A percentile compares a stretch with the other conserved stretches of the same genome.
phyloP scores from a whole-genome alignment of 2,797 vertebrate species.

The Lophotriccus pileatus region DNA sequence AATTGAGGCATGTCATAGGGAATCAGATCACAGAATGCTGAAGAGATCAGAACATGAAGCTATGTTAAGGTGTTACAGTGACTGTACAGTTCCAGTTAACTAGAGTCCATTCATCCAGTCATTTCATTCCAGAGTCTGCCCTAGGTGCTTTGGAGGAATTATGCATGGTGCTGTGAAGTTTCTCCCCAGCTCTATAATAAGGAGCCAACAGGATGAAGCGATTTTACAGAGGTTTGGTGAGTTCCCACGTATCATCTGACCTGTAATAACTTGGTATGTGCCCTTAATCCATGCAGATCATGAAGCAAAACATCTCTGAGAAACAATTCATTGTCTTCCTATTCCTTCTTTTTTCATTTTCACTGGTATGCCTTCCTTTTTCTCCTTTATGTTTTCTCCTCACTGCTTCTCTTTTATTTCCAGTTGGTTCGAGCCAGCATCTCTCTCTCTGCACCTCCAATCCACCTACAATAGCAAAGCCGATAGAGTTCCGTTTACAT shows the following conservation, averaged over 20 bases:
- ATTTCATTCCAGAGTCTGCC: neutral
- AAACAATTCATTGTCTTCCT: neutral
- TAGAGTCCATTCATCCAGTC: neutral
- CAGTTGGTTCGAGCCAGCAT: neutral
- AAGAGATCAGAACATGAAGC: neutral
- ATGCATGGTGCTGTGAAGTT: neutral
- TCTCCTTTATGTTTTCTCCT: neutral
- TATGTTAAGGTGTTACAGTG: neutral
- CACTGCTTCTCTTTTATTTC: neutral
- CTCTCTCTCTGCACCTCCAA: neutral
- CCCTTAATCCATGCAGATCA: neutral
- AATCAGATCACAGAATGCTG: neutral
- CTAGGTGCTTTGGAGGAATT: neutral
- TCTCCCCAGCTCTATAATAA: neutral
- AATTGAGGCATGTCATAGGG: neutral
- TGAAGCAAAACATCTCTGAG: neutral
- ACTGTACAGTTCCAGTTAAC: neutral
- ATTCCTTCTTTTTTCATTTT: neutral
- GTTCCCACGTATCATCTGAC: neutral
- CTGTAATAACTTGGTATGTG: neutral
- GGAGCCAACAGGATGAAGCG: neutral
- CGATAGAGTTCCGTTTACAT: fast-evolving
- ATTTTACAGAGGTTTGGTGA: neutral
- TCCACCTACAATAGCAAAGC: neutral
- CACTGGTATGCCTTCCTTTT: neutral